phyloP scores from a whole-genome alignment of 1,140 invertebrate species.

The Panulirus ornatus region DNA sequence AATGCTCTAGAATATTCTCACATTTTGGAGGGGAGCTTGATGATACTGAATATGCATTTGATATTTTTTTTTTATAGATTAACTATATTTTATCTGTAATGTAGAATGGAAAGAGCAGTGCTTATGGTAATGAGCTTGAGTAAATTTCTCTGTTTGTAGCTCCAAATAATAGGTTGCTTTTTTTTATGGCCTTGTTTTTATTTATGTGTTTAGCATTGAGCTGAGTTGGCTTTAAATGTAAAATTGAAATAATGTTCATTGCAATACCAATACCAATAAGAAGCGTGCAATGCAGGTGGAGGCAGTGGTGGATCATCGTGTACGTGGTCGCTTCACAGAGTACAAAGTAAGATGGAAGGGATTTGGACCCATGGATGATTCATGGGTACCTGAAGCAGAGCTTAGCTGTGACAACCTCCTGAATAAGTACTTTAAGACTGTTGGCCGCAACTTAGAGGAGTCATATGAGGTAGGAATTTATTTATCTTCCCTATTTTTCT shows the following conservation, averaged over 20 bases:
- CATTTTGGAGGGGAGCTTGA: too few species aligned
- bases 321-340: slow-evolving; percentile 77
- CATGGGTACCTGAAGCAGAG: slow-evolving; percentile 89
- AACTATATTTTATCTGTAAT: too few species aligned
- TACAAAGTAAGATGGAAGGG: slow-evolving; percentile 91
- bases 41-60: too few species aligned
- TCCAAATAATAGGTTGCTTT: too few species aligned
- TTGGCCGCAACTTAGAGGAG: slow-evolving; percentile 80
- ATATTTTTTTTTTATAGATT: too few species aligned
- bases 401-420: slow-evolving; percentile 85
- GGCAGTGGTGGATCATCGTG: slow-evolving; percentile 66
- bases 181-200: too few species aligned
- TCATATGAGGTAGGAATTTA: slow-evolving; percentile 83
- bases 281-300: slow-evolving; percentile 57
- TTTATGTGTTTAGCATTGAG: neutral
- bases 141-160: too few species aligned
- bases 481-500: too few species aligned
- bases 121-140: too few species aligned
- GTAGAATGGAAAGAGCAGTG: too few species aligned
- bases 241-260: neutral
- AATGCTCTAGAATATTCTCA: too few species aligned
- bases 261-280: neutral
- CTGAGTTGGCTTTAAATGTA: neutral
- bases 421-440: slow-evolving; percentile 80
- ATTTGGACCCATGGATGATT: slow-evolving; percentile 85